Percentiles rank a stretch among this genome's conserved stretches.
Conservation (phyloP, 2,797 vertebrate genomes). For the Gastrophryne carolinensis region DNA sequence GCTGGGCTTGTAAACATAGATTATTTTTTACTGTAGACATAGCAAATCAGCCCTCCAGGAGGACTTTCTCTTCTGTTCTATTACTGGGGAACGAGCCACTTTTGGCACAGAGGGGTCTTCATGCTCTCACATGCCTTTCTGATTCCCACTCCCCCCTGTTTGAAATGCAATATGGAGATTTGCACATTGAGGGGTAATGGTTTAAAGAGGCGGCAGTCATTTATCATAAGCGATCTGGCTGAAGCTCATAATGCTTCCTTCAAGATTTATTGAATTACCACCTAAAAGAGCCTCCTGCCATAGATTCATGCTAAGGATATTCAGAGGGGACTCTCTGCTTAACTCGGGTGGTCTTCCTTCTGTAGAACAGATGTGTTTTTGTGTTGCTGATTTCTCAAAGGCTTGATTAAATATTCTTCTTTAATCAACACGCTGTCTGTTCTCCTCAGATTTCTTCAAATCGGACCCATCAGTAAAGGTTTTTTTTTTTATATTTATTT, state of each 20-base stretch:
- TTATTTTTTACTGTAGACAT: conserved; percentile 12
- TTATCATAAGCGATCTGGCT: conserved; percentile 3
- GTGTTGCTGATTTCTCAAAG: not conserved
- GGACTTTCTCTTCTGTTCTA: not conserved
- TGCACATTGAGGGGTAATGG: not conserved
- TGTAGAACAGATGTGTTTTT: conserved; percentile 33
- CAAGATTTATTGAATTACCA: conserved; percentile 40
- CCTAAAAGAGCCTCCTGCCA: conserved; percentile 4
- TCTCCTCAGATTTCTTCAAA: too few relatives aligned
- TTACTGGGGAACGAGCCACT: not conserved
- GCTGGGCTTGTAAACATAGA: conserved; percentile 30
- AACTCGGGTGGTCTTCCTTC: conserved; percentile 37
- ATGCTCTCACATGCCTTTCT: not conserved
- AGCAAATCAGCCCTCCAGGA: not conserved
- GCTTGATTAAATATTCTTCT: not conserved
- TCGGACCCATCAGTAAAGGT: too few relatives aligned
- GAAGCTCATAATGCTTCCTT: conserved; percentile 4
- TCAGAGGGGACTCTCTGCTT: not conserved
- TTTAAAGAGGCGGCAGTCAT: not conserved
- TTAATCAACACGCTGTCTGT: not conserved
- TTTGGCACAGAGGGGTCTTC: not conserved
- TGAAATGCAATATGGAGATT: conserved; percentile 11
- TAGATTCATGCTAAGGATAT: conserved; percentile 1
- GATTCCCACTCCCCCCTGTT: not conserved
- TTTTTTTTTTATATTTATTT: too few relatives aligned